These are phyloP conservation scores for Melipona quadrifasciata DNA, from an alignment of 1,140 invertebrate genomes.

Conservation along the genomic window DNA sequence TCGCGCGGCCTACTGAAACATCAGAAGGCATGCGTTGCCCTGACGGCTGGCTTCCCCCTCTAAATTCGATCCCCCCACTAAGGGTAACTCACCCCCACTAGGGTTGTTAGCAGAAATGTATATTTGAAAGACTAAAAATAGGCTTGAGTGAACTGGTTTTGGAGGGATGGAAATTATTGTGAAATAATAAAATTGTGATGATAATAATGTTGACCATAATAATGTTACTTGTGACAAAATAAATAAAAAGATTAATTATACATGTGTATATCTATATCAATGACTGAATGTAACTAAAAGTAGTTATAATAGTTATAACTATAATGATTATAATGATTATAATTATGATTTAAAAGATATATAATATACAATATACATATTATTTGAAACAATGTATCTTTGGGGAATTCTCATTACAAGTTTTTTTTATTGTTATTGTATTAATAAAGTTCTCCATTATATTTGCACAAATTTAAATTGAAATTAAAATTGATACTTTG, in stretches of 20 bases:
- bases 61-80: conserved; percentile 31
- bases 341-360: no score
- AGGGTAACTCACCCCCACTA: conserved; percentile 43
- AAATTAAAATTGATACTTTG: not conserved
- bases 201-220: not conserved
- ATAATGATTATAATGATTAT: no score
- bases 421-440: no score
- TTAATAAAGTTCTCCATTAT: not conserved
- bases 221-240: not conserved
- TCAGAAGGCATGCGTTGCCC: conserved; percentile 51
- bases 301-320: not conserved
- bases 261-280: not conserved
- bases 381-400: no score
- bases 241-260: not conserved
- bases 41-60: conserved; percentile 38
- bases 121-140: conserved; percentile 44
- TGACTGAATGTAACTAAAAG: not conserved
- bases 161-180: conserved; percentile 23
- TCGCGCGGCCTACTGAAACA: conserved; percentile 50
- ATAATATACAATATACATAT: no score
- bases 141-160: conserved; percentile 28
- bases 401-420: no score
- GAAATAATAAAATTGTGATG: conserved; percentile 1
- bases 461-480: no score
- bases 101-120: conserved; percentile 29